A percentile compares a stretch with the other conserved stretches of the same genome.
phyloP scores from a whole-genome alignment of 2,113 vertebrate species.

The Syngnathus floridae region DNA sequence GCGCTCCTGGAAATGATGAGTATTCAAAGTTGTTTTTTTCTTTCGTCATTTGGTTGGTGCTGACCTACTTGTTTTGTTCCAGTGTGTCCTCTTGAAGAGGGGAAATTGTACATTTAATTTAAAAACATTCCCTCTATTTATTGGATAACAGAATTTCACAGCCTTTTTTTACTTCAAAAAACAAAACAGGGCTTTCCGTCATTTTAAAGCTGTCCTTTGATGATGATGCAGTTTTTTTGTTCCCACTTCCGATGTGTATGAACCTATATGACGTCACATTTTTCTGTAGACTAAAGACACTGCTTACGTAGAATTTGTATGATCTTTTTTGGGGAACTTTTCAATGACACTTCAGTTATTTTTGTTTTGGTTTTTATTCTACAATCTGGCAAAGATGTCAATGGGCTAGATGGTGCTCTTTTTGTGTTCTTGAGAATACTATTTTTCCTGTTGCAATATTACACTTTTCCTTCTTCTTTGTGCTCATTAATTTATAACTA shows the following conservation, averaged over 20 bases:
- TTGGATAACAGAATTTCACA: constrained; percentile 64
- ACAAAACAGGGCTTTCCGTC: constrained; percentile 49
- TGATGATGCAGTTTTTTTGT: constrained; percentile 34
- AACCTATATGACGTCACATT: constrained; percentile 66
- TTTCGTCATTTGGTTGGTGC: constrained; percentile 42
- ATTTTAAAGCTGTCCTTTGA: constrained; percentile 43
- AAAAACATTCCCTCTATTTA: constrained; percentile 69
- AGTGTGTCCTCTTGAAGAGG: constrained; percentile 29
- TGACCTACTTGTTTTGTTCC: constrained; percentile 48
- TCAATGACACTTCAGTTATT: constrained; percentile 62
- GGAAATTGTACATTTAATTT: constrained; percentile 66
- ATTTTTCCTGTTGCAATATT: constrained; percentile 78
- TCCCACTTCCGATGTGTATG: constrained; percentile 58
- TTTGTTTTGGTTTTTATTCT: constrained; percentile 33
- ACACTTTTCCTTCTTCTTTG: constrained; percentile 66
- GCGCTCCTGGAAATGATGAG: constrained; percentile 41
- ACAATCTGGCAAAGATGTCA: constrained; percentile 61
- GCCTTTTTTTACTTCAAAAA: constrained; percentile 37
- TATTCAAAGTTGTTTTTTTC: constrained; percentile 49
- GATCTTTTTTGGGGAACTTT: background rate
- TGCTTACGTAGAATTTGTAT: constrained; percentile 51
- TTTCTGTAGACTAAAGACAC: constrained; percentile 66
- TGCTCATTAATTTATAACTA: constrained; percentile 77
- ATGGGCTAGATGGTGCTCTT: constrained; percentile 71
- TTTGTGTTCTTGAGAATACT: constrained; percentile 64